Percentiles rank a stretch among this genome's conserved stretches.
Conservation (phyloP, 2,113 vertebrate species). For the Ammodytes dubius region DNA sequence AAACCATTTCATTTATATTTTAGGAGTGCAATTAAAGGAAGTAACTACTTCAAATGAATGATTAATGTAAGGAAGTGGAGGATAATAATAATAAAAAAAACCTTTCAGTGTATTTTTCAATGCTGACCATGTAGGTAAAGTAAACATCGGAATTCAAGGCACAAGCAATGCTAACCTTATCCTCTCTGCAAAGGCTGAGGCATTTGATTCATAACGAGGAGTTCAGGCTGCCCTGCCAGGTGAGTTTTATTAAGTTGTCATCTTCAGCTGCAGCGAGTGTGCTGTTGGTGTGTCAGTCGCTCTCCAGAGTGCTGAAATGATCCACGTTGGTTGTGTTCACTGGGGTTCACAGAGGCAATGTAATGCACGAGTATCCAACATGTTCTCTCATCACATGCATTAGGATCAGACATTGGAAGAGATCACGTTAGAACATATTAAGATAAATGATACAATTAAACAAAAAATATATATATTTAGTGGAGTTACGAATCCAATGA, state of each 20-base stretch:
- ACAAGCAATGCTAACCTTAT: slow-evolving; percentile 34
- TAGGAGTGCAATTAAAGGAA: slow-evolving; percentile 54
- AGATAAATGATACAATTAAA: neutral
- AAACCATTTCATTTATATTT: slow-evolving; percentile 72
- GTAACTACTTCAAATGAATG: slow-evolving; percentile 62
- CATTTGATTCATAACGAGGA: slow-evolving; percentile 57
- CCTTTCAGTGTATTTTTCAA: slow-evolving; percentile 47
- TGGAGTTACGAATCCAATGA: neutral
- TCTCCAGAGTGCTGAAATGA: slow-evolving; percentile 16
- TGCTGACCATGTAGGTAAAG: slow-evolving; percentile 39
- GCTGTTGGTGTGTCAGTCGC: slow-evolving; percentile 25
- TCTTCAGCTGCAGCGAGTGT: slow-evolving; percentile 23
- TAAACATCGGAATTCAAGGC: slow-evolving; percentile 40
- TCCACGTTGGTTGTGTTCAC: slow-evolving; percentile 22
- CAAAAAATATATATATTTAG: neutral
- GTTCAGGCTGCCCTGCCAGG: slow-evolving; percentile 58
- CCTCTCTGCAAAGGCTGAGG: slow-evolving; percentile 42
- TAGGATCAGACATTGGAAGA: neutral
- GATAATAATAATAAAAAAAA: slow-evolving; percentile 7
- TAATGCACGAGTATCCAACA: neutral
- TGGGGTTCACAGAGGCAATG: slow-evolving; percentile 12
- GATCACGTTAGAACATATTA: neutral
- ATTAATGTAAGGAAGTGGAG: slow-evolving; percentile 44
- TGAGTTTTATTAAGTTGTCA: slow-evolving; percentile 70
- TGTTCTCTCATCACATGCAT: neutral